These are phyloP conservation scores for Octopus bimaculoides DNA, from an alignment of 1,140 invertebrate species.

Conservation along the genomic window DNA sequence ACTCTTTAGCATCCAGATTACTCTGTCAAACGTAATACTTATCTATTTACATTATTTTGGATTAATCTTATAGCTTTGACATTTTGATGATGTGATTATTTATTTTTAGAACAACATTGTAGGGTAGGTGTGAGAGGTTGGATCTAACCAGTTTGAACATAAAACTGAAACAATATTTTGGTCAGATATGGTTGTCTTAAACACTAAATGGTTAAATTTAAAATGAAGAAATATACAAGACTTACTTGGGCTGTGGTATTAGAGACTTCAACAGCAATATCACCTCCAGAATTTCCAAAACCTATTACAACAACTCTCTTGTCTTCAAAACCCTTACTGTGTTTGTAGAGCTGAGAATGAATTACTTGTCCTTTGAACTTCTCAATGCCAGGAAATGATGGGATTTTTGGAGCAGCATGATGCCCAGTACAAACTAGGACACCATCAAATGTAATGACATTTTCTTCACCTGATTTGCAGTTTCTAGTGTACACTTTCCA, in stretches of 20 bases:
- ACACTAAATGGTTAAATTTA: too few species aligned
- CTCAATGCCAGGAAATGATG: constrained; percentile 49
- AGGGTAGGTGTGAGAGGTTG: too few species aligned
- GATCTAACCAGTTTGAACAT: too few species aligned
- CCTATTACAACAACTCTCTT: constrained; percentile 61
- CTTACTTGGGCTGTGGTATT: constrained; percentile 32
- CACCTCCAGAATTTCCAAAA: constrained; percentile 60
- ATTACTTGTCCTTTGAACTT: constrained; percentile 58
- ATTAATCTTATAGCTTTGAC: too few species aligned
- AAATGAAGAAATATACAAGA: neutral
- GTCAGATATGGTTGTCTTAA: too few species aligned
- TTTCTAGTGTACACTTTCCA: constrained; percentile 27
- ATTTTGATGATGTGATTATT: too few species aligned
- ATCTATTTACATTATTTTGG: too few species aligned
- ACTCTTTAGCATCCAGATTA: too few species aligned
- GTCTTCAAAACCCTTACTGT: constrained; percentile 49
- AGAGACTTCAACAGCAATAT: constrained; percentile 59
- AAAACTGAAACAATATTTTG: too few species aligned
- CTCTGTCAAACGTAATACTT: too few species aligned
- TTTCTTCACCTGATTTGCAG: constrained; percentile 16
- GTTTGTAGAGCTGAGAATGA: constrained; percentile 58
- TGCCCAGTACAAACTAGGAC: constrained; percentile 53
- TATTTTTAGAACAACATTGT: too few species aligned
- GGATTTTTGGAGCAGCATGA: constrained; percentile 52
- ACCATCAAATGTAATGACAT: constrained; percentile 47